Evolutionary conservation across 2,888 invertebrate genomes (phyloP).

Genomic region (Aradus depressus): DNA sequence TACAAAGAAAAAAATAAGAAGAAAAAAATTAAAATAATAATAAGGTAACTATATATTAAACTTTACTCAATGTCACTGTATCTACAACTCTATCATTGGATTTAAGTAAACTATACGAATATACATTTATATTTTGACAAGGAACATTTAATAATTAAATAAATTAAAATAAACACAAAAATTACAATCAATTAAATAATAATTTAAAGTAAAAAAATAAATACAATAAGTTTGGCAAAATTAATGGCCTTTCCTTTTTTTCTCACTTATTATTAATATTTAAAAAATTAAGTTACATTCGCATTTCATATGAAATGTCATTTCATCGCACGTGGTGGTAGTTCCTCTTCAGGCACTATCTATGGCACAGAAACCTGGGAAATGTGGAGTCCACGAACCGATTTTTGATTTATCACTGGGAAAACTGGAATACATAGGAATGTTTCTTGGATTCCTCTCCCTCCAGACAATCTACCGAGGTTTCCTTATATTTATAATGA

Average conservation of each 20-base stretch:
- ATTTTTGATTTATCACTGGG: slow-evolving; percentile 16
- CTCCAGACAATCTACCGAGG: slow-evolving; percentile 23
- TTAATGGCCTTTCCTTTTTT: slow-evolving; percentile 10
- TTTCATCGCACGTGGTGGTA: neutral
- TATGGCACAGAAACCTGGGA: slow-evolving; percentile 15
- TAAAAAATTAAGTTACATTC: slow-evolving; percentile 16
- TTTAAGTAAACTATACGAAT: slow-evolving; percentile 8
- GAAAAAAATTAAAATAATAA: no score
- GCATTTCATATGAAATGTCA: slow-evolving; percentile 12
- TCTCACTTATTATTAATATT: slow-evolving; percentile 10
- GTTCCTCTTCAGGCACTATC: slow-evolving; percentile 14
- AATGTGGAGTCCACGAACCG: slow-evolving; percentile 12
- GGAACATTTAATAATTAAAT: slow-evolving; percentile 20
- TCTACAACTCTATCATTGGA: slow-evolving; percentile 16
- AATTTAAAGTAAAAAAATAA: slow-evolving; percentile 6
- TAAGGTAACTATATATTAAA: slow-evolving; percentile 18
- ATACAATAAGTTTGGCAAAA: slow-evolving; percentile 14
- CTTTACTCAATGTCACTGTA: slow-evolving; percentile 11
- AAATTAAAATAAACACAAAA: slow-evolving; percentile 9
- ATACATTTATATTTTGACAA: slow-evolving; percentile 15
- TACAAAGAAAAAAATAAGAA: no score
- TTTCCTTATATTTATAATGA: no score
- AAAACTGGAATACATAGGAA: slow-evolving; percentile 16
- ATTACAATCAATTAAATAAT: slow-evolving; percentile 14
- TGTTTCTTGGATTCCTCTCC: slow-evolving; percentile 13